Percentiles rank a stretch among this genome's conserved stretches.
These are phyloP conservation scores for Potorous gilbertii DNA, from an alignment of 2,797 vertebrate species.

Conservation along the genomic window DNA sequence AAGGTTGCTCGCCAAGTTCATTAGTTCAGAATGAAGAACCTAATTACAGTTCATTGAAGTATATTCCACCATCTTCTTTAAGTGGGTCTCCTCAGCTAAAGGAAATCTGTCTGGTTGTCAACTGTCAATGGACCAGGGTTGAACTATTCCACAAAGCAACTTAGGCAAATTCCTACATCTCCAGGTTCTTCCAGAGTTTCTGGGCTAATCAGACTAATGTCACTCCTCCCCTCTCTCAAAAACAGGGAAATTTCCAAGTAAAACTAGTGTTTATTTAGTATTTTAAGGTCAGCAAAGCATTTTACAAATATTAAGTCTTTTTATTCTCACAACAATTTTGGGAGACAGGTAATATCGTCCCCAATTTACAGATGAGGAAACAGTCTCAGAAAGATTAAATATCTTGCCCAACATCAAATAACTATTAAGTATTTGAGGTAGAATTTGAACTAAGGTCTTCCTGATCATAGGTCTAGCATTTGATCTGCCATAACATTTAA, in stretches of 20 bases:
- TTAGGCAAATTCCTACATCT: background rate
- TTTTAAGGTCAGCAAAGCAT: background rate
- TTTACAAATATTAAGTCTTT: constrained; percentile 11
- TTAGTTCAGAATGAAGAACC: background rate
- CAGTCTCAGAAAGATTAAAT: background rate
- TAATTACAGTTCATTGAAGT: background rate
- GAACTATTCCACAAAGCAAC: background rate
- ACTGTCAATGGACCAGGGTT: background rate
- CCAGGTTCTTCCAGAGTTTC: background rate
- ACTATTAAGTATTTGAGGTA: constrained; percentile 8
- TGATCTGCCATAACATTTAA: background rate
- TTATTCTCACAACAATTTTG: constrained; percentile 26
- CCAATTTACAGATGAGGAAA: constrained; percentile 7
- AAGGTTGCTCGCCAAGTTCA: background rate
- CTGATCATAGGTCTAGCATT: background rate
- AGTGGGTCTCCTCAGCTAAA: background rate
- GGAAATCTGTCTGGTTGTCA: background rate
- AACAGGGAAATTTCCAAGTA: background rate
- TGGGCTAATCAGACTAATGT: background rate
- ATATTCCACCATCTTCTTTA: constrained; percentile 4
- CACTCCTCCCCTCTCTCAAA: constrained; percentile 20
- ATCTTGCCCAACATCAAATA: background rate
- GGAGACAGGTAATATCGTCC: background rate
- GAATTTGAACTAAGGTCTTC: background rate
- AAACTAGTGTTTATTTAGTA: background rate